These are phyloP conservation scores for Notechis scutatus DNA, from an alignment of 2,113 vertebrate species.

Conservation along the genomic window DNA sequence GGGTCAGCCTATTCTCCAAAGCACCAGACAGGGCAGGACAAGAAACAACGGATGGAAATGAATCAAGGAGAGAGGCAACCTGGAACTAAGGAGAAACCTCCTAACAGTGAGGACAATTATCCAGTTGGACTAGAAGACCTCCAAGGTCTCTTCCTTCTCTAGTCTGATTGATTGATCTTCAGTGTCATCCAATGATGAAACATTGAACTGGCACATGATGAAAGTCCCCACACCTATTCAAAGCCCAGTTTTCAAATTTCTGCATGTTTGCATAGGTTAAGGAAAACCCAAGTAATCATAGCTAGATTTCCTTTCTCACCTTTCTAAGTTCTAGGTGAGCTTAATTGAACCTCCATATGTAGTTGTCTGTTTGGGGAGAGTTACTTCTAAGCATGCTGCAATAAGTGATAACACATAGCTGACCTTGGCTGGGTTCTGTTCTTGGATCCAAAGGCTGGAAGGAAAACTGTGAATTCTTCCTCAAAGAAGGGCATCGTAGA, in stretches of 20 bases:
- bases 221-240: neutral
- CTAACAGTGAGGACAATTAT: no score
- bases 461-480: neutral
- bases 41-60: no score
- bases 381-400: neutral
- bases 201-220: neutral
- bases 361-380: neutral
- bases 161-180: neutral
- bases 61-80: no score
- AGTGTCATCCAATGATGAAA: neutral
- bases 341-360: neutral
- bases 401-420: neutral
- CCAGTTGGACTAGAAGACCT: no score
- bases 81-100: no score
- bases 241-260: neutral
- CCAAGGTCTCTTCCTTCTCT: no score
- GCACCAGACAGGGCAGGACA: no score
- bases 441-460: neutral
- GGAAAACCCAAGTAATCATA: neutral
- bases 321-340: neutral
- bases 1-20: no score
- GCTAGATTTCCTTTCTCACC: neutral
- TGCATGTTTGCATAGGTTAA: neutral
- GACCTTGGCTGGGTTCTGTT: neutral
- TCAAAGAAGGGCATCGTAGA: neutral